A percentile compares a stretch with the other conserved stretches of the same genome.
These are phyloP conservation scores for Thamnaconus septentrionalis DNA, from an alignment of 2,113 vertebrate species.

Conservation along the genomic window DNA sequence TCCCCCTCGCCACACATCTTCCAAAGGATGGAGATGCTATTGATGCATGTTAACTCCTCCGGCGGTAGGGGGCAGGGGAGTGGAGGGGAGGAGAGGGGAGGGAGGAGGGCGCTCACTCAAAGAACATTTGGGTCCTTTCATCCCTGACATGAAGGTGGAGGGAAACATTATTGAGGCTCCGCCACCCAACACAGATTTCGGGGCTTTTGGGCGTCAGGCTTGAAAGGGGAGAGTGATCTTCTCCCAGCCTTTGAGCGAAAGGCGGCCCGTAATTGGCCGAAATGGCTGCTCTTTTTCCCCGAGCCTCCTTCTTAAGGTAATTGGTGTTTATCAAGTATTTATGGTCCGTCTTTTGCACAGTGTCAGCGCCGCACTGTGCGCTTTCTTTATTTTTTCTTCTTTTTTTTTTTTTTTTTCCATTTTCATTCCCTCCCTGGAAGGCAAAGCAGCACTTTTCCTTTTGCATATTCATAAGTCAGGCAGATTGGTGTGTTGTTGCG, in stretches of 20 bases:
- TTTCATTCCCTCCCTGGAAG: background rate
- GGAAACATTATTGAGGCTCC: constrained; percentile 67
- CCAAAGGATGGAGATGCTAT: constrained; percentile 68
- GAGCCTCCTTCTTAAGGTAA: constrained; percentile 56
- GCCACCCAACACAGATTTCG: constrained; percentile 57
- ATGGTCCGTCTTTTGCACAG: constrained; percentile 51
- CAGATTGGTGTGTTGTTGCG: constrained; percentile 42
- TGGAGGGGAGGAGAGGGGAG: too few relatives aligned
- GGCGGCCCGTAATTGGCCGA: constrained; percentile 61
- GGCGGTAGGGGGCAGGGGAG: background rate
- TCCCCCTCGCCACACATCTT: constrained; percentile 62
- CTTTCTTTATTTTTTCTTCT: constrained; percentile 6
- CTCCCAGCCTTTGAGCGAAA: constrained; percentile 48
- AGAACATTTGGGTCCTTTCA: constrained; percentile 71
- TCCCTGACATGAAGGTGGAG: constrained; percentile 73
- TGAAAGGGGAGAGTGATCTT: constrained; percentile 58
- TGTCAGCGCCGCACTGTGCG: constrained; percentile 39
- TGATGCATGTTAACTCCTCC: constrained; percentile 71
- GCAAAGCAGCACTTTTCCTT: constrained; percentile 5
- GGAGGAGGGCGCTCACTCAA: constrained; percentile 61
- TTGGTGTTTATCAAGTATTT: constrained; percentile 76
- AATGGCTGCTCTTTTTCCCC: constrained; percentile 51
- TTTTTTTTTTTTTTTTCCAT: background rate
- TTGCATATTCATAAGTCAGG: constrained; percentile 41
- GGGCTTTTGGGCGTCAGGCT: constrained; percentile 40